Evolutionary conservation across 2,888 invertebrate species (phyloP).

Genomic region (Tinea pellionella): DNA sequence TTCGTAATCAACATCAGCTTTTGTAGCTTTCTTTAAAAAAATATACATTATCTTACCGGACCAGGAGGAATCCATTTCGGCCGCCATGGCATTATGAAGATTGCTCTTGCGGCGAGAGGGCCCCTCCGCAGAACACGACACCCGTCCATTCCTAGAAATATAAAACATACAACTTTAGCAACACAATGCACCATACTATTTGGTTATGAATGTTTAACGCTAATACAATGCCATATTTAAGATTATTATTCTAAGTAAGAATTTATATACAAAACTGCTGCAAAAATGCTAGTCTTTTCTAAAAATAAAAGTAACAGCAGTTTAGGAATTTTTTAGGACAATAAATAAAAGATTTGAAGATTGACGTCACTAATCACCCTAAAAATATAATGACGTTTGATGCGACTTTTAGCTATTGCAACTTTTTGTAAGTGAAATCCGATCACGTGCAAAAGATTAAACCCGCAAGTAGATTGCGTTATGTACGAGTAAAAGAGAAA

Average conservation of each 20-base stretch:
- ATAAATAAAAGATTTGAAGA: no score
- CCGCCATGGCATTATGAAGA: constrained; percentile 71
- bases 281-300: no score
- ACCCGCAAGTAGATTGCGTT: neutral
- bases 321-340: no score
- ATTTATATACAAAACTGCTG: no score
- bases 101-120: constrained; percentile 80
- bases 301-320: no score
- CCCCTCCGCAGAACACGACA: constrained; percentile 71
- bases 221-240: neutral
- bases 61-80: constrained; percentile 59
- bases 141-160: constrained; percentile 50
- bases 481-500: neutral
- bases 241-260: neutral
- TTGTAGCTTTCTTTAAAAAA: neutral
- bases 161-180: neutral
- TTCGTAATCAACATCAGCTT: no score
- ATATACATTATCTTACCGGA: constrained; percentile 43
- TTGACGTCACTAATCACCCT: no score
- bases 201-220: neutral
- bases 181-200: neutral
- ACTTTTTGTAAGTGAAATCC: neutral
- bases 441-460: neutral
- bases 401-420: no score
- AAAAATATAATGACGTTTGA: no score